These are phyloP conservation scores for Rhagophthalmus giganteus DNA, from an alignment of 2,888 invertebrate species.

Conservation along the genomic window DNA sequence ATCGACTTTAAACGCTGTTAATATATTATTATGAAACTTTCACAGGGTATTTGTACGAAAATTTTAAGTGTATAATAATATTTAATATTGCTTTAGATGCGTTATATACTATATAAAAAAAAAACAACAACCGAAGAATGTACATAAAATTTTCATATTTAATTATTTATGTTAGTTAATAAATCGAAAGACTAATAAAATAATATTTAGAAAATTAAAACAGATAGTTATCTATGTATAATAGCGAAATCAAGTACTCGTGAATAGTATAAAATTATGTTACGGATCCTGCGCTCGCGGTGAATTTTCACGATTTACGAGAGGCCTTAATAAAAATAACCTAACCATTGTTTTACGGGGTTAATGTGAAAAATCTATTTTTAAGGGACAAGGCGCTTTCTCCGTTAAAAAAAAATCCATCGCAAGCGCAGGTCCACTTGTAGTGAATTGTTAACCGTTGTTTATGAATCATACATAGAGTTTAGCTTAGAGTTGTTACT, in stretches of 20 bases:
- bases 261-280: background rate
- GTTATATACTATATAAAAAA: no score
- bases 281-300: background rate
- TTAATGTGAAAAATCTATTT: background rate
- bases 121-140: no score
- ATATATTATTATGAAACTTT: no score
- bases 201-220: no score
- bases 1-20: no score
- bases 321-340: constrained; percentile 9
- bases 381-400: background rate
- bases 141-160: no score
- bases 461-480: constrained; percentile 11
- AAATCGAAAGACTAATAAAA: no score
- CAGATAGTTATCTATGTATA: no score
- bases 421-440: constrained; percentile 12
- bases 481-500: constrained; percentile 21
- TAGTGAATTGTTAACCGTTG: constrained; percentile 18
- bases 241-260: no score
- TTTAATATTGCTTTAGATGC: no score
- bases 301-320: constrained; percentile 2
- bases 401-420: constrained; percentile 8
- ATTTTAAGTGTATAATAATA: background rate
- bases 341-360: no score
- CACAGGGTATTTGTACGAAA: constrained; percentile 14
- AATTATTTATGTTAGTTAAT: no score